Percentiles rank a stretch among this genome's conserved stretches.
phyloP scores from a whole-genome alignment of 2,113 vertebrate genomes.

The Dicaeum eximium region DNA sequence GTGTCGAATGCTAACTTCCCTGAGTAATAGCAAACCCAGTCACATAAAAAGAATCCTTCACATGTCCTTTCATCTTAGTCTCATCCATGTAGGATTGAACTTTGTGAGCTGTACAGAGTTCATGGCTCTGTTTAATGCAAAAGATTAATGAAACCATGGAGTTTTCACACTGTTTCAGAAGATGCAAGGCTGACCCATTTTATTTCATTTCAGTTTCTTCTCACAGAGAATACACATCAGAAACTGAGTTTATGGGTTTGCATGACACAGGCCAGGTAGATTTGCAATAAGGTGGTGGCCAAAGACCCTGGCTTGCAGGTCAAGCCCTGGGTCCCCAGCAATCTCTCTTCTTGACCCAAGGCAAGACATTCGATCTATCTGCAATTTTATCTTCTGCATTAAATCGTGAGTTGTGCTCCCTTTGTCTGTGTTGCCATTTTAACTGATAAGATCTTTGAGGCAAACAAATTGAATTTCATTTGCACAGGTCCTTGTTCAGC shows the following conservation, averaged over 20 bases:
- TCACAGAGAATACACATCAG: not conserved
- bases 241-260: not conserved
- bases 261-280: not conserved
- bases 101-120: not conserved
- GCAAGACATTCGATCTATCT: not conserved
- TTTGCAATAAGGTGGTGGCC: not conserved
- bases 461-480: not conserved
- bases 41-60: not conserved
- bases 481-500: not conserved
- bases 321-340: not conserved
- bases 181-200: not conserved
- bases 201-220: not conserved
- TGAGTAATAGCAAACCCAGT: not conserved
- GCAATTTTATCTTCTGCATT: not conserved
- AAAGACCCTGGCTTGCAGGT: not conserved
- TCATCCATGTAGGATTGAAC: not conserved
- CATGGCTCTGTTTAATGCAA: not conserved
- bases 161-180: not conserved
- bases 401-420: not conserved
- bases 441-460: not conserved
- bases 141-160: not conserved
- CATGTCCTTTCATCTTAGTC: not conserved
- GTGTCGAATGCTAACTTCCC: not conserved
- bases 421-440: not conserved
- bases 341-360: not conserved